Percentiles rank a stretch among this genome's conserved stretches.
phyloP scores from a whole-genome alignment of 2,888 invertebrate species.

The Melanotus villosus region DNA sequence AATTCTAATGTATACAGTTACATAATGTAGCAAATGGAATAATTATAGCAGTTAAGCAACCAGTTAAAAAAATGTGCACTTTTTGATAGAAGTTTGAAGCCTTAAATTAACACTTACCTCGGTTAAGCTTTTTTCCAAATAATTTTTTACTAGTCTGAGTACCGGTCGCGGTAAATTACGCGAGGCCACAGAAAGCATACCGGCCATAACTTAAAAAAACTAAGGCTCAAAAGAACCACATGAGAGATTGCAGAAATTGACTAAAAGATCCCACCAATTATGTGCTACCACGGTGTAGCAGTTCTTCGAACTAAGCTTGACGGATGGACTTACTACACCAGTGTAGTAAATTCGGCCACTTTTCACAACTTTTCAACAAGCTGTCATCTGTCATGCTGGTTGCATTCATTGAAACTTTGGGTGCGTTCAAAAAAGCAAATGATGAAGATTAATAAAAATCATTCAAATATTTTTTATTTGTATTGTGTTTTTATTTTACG shows the following conservation, averaged over 20 bases:
- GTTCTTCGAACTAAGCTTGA: background rate
- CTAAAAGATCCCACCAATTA: slow-evolving; percentile 9
- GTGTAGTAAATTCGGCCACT: no score
- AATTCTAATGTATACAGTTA: slow-evolving; percentile 15
- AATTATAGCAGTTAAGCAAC: background rate
- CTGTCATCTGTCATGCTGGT: no score
- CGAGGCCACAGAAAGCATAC: slow-evolving; percentile 69
- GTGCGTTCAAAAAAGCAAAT: no score
- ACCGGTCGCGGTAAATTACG: slow-evolving; percentile 68
- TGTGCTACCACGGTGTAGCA: slow-evolving; percentile 15
- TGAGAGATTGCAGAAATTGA: slow-evolving; percentile 26
- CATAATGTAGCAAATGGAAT: slow-evolving; percentile 26
- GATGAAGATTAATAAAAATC: no score
- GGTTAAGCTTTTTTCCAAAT: slow-evolving; percentile 58
- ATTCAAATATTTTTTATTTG: no score
- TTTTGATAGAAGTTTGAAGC: background rate
- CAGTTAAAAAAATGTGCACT: background rate
- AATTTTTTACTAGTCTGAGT: slow-evolving; percentile 59
- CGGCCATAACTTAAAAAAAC: slow-evolving; percentile 64
- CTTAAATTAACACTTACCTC: slow-evolving; percentile 59
- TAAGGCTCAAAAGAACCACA: slow-evolving; percentile 18
- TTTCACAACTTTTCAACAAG: no score
- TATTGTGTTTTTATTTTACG: no score
- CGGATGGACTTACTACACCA: no score
- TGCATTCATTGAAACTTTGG: no score